A percentile compares a stretch with the other conserved stretches of the same genome.
phyloP scores from a whole-genome alignment of 1,140 invertebrate species.

The Aphaenogaster rudis region DNA sequence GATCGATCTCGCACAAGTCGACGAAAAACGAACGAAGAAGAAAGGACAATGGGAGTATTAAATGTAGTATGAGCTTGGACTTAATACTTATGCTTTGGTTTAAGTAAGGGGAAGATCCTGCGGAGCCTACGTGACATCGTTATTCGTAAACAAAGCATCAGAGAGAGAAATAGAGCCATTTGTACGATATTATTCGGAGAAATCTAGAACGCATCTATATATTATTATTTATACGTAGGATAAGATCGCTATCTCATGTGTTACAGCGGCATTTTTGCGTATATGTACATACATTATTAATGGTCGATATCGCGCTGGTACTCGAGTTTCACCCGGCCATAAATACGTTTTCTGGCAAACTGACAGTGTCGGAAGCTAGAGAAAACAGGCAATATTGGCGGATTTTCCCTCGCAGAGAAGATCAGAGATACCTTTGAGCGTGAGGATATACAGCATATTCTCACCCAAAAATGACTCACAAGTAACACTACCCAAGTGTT shows the following conservation, averaged over 20 bases:
- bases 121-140: slow-evolving; percentile 1
- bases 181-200: slow-evolving; percentile 29
- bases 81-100: slow-evolving; percentile 62
- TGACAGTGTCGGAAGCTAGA: background rate
- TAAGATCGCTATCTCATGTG: slow-evolving; percentile 34
- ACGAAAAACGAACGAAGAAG: background rate
- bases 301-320: slow-evolving; percentile 1
- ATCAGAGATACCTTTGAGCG: background rate
- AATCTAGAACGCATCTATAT: slow-evolving; percentile 39
- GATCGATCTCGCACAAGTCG: background rate
- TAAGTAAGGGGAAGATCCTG: slow-evolving; percentile 35
- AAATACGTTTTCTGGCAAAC: background rate
- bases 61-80: slow-evolving; percentile 23
- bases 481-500: too few relatives aligned
- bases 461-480: background rate
- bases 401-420: background rate
- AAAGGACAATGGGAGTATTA: background rate
- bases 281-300: slow-evolving; percentile 31
- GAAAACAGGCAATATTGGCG: background rate
- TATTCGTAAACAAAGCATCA: slow-evolving; percentile 25
- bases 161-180: slow-evolving; percentile 33
- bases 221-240: slow-evolving; percentile 38
- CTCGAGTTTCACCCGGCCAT: slow-evolving; percentile 1
- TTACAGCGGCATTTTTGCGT: slow-evolving; percentile 12
- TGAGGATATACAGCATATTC: background rate